Base-by-base conservation (phyloP, 2,113 vertebrate genomes). In the Eretmochelys imbricata region DNA sequence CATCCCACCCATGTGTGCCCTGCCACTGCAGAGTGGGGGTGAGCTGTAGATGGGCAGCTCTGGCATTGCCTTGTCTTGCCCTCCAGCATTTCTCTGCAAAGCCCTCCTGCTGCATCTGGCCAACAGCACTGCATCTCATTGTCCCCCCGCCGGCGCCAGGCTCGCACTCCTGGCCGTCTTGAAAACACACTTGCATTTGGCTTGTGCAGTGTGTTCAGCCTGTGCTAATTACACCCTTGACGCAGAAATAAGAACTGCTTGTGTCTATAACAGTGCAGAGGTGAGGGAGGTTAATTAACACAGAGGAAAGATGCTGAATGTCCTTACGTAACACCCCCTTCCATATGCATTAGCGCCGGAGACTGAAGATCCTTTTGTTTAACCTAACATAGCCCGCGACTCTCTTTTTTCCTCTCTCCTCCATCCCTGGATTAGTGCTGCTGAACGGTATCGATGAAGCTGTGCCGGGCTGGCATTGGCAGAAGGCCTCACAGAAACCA, bases 211-310 rank as follows among this genome's bases (percentile, higher is more conserved):
- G 97, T 96, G 92, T 91, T 97, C 95, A 94, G 94, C 79, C 97
- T 95, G 95, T 96, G 96, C 94, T 98, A 98, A 98, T 98, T 98
- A 98, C 12, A 88, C 96, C 93, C 94, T 96, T 95, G 97, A 97
- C 91, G 94, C 92, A 93, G 92, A 95, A 97, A 82, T 91, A 69
- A 96, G 87, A 96, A 97, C 96, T 94, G 94, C 94, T 90, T 94
- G 95, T 98, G 96, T 96, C 96, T 98, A 53, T 94, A 96, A 87
- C 93, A 93, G 96, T 95, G 80, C 82, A 92, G 94, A 92, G 96
- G 97, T 98, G 97, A 98, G 85, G 88, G 96, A 98, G 98, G 97
- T 98, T 98, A 98, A 98, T 98, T 98, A 98, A 98, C 96, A 98
- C 54, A 1, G 96, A 98, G 97, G 93, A 97, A 95, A 95, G 94